A percentile compares a stretch with the other conserved stretches of the same genome.
Conservation (phyloP, 2,113 vertebrate genomes). For the Irena cyanogastra region DNA sequence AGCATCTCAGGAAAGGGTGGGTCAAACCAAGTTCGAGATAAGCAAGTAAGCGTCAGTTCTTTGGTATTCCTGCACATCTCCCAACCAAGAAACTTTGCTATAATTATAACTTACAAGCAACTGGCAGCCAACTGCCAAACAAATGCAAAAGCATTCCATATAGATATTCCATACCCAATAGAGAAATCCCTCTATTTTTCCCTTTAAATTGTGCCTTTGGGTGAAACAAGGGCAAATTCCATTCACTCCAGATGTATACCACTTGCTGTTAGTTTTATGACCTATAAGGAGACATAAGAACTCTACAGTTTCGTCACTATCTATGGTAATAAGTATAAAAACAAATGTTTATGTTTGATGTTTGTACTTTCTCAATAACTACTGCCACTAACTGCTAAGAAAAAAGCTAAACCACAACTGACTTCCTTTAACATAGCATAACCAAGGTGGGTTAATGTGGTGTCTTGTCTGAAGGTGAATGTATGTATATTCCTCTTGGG, state of each 20-base stretch:
- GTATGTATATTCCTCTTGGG: rapidly evolving
- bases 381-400: not conserved
- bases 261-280: not conserved
- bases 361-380: not conserved
- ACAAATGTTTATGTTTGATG: not conserved
- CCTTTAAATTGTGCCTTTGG: not conserved
- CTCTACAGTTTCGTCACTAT: not conserved
- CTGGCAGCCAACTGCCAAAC: not conserved
- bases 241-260: not conserved
- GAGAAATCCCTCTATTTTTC: not conserved
- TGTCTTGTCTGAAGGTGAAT: not conserved
- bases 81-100: not conserved
- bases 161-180: too few relatives aligned
- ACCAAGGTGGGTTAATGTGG: not conserved
- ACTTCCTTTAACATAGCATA: not conserved
- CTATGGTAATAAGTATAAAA: not conserved
- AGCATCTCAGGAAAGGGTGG: conserved; percentile 52
- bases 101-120: not conserved
- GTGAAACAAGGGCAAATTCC: not conserved
- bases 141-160: not conserved
- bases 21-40: not conserved
- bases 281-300: not conserved
- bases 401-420: not conserved
- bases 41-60: not conserved
- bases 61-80: not conserved